Conservation (phyloP, 1,140 invertebrate genomes). For the Rhopalosiphum padi region DNA sequence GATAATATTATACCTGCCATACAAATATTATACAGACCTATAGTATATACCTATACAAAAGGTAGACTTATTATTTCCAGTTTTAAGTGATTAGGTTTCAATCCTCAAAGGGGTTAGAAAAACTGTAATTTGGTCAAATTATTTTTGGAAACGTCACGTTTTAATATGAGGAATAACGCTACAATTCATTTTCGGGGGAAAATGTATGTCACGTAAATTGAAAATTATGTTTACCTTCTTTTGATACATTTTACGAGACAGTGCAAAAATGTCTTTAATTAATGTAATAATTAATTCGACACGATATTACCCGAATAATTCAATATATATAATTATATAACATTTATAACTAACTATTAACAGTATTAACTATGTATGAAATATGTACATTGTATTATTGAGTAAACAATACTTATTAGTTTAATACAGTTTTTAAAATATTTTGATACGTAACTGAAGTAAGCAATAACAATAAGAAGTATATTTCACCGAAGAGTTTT, state of each 20-base stretch:
- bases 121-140: not conserved
- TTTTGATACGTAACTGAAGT: too few species aligned
- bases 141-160: not conserved
- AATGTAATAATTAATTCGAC: not conserved
- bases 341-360: too few species aligned
- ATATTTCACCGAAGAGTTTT: too few species aligned
- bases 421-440: too few species aligned
- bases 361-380: too few species aligned
- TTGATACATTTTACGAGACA: not conserved
- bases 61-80: not conserved
- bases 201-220: not conserved
- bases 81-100: slow-evolving; percentile 25
- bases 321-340: too few species aligned
- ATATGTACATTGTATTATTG: too few species aligned
- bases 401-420: too few species aligned
- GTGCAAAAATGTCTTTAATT: not conserved
- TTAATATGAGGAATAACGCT: not conserved
- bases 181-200: not conserved
- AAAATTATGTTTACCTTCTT: not conserved
- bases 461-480: too few species aligned
- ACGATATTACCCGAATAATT: not conserved
- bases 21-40: too few species aligned
- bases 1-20: not conserved
- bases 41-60: not conserved
- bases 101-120: not conserved